Evolutionary conservation across 1,140 invertebrate genomes (phyloP).

Genomic region (Araneus ventricosus): DNA sequence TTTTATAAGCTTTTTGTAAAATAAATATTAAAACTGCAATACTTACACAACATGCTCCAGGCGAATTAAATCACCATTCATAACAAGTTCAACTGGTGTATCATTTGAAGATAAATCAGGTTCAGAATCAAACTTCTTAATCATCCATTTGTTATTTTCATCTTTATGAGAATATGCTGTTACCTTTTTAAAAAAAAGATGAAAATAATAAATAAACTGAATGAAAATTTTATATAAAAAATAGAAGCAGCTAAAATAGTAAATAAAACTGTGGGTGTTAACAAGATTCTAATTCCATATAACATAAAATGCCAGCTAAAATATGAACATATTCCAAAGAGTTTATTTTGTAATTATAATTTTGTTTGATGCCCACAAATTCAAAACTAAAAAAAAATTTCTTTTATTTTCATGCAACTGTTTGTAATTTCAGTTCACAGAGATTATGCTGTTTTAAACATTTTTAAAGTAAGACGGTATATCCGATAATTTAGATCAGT

Average conservation of each 20-base stretch:
- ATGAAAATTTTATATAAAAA: neutral
- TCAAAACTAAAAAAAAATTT: too few species aligned
- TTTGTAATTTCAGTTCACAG: too few species aligned
- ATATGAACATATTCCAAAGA: neutral
- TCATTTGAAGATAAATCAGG: conserved; percentile 77
- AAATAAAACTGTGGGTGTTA: too few species aligned
- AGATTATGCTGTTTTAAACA: too few species aligned
- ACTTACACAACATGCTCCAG: conserved; percentile 89
- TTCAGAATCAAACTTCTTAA: conserved; percentile 85
- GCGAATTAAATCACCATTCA: conserved; percentile 92
- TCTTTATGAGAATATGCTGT: conserved; percentile 99
- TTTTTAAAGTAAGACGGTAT: too few species aligned
- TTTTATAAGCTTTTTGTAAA: too few species aligned
- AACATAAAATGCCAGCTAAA: too few species aligned
- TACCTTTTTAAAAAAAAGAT: conserved; percentile 84
- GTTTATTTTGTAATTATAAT: neutral
- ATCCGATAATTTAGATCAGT: too few species aligned
- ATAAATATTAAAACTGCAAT: neutral
- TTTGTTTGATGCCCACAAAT: too few species aligned
- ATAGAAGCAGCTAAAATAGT: neutral
- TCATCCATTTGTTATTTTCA: conserved; percentile 95
- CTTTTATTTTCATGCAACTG: too few species aligned
- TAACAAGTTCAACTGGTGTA: conserved; percentile 84
- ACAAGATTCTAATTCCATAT: too few species aligned
- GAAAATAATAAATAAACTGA: neutral